Evolutionary conservation across 1,140 invertebrate species (phyloP).

Genomic region (Drosophila watanabei): DNA sequence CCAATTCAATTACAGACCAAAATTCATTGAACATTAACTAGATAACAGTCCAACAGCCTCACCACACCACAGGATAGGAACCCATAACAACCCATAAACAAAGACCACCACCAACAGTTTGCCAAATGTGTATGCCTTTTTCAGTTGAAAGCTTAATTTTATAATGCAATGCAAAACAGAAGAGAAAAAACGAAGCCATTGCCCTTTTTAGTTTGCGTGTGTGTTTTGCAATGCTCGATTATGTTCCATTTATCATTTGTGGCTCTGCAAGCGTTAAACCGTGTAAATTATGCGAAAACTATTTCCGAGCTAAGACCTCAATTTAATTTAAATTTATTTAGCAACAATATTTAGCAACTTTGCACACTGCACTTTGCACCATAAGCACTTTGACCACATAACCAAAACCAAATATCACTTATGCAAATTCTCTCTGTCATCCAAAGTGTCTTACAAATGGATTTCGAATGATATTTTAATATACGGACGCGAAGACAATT

Average conservation of each 20-base stretch:
- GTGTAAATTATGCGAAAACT: conserved; percentile 64
- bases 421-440: conserved; percentile 24
- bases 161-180: conserved; percentile 35
- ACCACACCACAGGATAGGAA: conserved; percentile 57
- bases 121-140: conserved; percentile 30
- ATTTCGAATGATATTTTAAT: conserved; percentile 68
- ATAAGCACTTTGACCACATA: conserved; percentile 51
- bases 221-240: conserved; percentile 41
- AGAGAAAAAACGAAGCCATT: conserved; percentile 6
- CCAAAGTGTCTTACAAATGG: conserved; percentile 63
- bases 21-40: conserved; percentile 27
- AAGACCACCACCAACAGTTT: conserved; percentile 20
- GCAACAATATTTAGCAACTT: conserved; percentile 17
- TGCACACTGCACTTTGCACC: conserved; percentile 49
- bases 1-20: conserved; percentile 20
- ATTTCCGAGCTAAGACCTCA: conserved; percentile 43
- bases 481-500: conserved; percentile 51
- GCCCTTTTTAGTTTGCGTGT: conserved; percentile 34
- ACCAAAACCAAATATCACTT: conserved; percentile 65
- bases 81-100: conserved; percentile 25
- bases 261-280: conserved; percentile 55
- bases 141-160: conserved; percentile 34
- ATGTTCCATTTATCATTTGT: conserved; percentile 55
- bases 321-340: conserved; percentile 40
- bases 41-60: conserved; percentile 36